These are phyloP conservation scores for Ellobius talpinus DNA, from an alignment of 2,113 vertebrate genomes.

Conservation along the genomic window DNA sequence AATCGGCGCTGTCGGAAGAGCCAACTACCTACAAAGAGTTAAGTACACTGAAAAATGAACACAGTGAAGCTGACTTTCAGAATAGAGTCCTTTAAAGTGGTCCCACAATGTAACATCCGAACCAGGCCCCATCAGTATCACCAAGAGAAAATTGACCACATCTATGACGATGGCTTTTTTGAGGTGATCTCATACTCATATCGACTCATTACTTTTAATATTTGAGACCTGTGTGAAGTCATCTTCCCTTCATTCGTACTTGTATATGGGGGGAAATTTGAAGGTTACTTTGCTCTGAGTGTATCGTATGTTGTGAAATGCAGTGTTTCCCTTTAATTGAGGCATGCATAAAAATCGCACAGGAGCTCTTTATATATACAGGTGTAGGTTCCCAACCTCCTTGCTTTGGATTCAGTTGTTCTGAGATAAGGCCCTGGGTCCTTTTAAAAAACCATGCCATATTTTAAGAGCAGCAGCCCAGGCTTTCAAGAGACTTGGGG, in stretches of 20 bases:
- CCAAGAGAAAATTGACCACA: not conserved
- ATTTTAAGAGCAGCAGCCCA: not conserved
- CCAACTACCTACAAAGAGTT: slow-evolving; percentile 89
- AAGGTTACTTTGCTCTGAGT: not conserved
- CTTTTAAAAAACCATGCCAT: not conserved
- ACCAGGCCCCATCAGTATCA: not conserved
- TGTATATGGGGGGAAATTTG: not conserved
- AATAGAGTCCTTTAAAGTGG: not conserved
- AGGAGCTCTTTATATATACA: not conserved
- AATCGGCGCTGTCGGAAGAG: slow-evolving; percentile 91
- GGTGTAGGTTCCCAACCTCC: not conserved
- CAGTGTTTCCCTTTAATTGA: not conserved
- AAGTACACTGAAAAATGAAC: slow-evolving; percentile 68
- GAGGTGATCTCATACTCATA: not conserved
- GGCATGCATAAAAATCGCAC: not conserved
- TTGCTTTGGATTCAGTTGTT: not conserved
- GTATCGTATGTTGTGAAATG: not conserved
- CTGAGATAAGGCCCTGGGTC: not conserved
- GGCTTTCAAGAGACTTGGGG: not conserved
- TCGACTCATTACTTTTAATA: not conserved
- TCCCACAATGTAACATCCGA: not conserved
- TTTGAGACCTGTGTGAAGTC: not conserved
- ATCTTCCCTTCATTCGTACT: not conserved
- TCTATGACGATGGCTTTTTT: not conserved
- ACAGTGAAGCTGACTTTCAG: not conserved